Conservation (phyloP, 2,113 vertebrate species). For the Toxostoma redivivum region DNA sequence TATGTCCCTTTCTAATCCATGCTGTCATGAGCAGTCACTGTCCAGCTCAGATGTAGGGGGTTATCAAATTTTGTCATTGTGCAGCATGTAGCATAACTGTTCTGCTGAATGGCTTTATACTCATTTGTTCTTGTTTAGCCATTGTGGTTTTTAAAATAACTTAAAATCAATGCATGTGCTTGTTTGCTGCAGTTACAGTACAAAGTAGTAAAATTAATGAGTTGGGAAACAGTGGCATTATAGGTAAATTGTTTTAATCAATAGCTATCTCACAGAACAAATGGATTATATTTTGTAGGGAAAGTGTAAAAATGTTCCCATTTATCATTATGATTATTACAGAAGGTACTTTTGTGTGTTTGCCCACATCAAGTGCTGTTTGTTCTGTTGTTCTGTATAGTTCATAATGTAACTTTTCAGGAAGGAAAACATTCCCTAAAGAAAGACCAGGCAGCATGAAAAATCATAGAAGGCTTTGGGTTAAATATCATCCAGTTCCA, state of each 20-base stretch:
- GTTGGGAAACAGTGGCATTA: neutral
- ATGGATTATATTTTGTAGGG: neutral
- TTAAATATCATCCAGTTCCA: neutral
- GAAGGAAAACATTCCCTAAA: neutral
- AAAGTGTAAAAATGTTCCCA: neutral
- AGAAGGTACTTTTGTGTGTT: neutral
- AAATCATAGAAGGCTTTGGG: neutral
- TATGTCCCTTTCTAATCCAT: neutral
- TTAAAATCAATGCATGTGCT: neutral
- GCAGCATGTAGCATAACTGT: neutral
- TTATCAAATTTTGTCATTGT: accelerated
- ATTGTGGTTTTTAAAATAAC: neutral
- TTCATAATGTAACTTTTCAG: neutral
- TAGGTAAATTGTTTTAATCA: slow-evolving; percentile 28
- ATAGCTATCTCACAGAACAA: slow-evolving; percentile 1
- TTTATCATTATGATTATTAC: slow-evolving; percentile 23
- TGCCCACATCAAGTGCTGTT: neutral
- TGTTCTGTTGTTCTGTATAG: neutral
- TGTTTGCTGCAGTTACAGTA: neutral
- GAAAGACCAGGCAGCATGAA: neutral
- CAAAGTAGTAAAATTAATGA: slow-evolving; percentile 30
- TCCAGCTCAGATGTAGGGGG: neutral
- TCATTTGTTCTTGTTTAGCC: neutral
- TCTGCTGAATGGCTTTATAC: neutral
- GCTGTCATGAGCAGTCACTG: neutral